phyloP scores from a whole-genome alignment of 2,888 invertebrate genomes.

The Eubasilissa splendida region DNA sequence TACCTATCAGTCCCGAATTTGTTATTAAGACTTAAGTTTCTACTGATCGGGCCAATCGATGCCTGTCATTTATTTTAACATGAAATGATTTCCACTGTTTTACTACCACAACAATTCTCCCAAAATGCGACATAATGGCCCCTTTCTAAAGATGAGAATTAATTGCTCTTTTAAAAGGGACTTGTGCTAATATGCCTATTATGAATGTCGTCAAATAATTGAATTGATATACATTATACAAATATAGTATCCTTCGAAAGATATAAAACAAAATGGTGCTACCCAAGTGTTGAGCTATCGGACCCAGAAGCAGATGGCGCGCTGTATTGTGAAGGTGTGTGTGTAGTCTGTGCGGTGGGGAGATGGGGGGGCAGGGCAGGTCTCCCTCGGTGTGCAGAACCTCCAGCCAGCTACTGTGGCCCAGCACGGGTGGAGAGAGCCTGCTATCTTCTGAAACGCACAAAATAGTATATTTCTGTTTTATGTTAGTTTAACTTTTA shows the following conservation, averaged over 20 bases:
- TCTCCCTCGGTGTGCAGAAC: slow-evolving; percentile 59
- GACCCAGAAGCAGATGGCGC: slow-evolving; percentile 83
- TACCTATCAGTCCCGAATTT: no score
- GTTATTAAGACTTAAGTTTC: no score
- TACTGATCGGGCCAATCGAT: no score
- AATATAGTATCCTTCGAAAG: neutral
- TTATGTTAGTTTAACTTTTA: no score
- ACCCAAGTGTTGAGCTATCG: slow-evolving; percentile 82
- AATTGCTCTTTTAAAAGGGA: no score
- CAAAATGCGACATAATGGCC: no score
- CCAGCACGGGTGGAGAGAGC: slow-evolving; percentile 59
- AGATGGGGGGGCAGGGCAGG: slow-evolving; percentile 61
- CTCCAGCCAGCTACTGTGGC: neutral
- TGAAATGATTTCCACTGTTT: no score
- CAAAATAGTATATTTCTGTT: neutral
- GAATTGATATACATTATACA: neutral
- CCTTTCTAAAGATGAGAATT: no score
- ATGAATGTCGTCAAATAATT: no score
- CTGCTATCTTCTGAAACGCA: slow-evolving; percentile 1
- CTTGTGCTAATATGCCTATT: no score
- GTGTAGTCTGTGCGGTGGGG: slow-evolving; percentile 62
- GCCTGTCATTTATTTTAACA: no score
- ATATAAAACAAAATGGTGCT: slow-evolving; percentile 53
- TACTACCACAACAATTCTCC: no score
- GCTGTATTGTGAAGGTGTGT: slow-evolving; percentile 78